Percentiles rank a stretch among this genome's conserved stretches.
These are phyloP conservation scores for Nephrotoma appendiculata DNA, from an alignment of 2,888 invertebrate species.

Conservation along the genomic window DNA sequence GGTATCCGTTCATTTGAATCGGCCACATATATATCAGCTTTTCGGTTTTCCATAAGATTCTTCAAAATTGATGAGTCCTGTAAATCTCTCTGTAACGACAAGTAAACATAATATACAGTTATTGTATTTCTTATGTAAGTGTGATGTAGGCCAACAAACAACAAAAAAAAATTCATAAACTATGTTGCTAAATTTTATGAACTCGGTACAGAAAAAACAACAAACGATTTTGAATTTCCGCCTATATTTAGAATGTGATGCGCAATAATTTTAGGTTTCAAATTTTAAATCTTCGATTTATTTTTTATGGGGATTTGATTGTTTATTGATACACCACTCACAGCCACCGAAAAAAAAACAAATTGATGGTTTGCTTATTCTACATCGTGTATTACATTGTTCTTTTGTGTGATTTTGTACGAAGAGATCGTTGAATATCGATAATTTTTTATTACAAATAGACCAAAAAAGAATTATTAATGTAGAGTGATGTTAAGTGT, in stretches of 20 bases:
- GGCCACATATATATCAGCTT: neutral
- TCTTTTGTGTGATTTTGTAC: too few relatives aligned
- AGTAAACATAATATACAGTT: neutral
- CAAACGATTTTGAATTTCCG: neutral
- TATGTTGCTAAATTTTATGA: neutral
- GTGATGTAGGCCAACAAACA: neutral
- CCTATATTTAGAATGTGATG: neutral
- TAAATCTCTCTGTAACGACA: neutral
- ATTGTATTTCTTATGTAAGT: neutral
- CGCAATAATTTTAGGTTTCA: neutral
- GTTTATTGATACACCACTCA: neutral
- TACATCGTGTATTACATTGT: too few relatives aligned
- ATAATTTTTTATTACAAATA: too few relatives aligned
- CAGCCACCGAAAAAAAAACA: neutral
- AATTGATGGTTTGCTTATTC: neutral
- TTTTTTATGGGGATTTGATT: neutral
- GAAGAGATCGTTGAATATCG: too few relatives aligned
- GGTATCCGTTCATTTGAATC: neutral
- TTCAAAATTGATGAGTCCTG: neutral
- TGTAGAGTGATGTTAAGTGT: too few relatives aligned
- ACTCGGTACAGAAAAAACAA: neutral
- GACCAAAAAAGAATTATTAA: too few relatives aligned
- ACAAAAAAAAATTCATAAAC: neutral
- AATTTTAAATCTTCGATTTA: neutral
- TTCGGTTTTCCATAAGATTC: neutral